Evolutionary conservation across 2,113 vertebrate genomes (phyloP).

Genomic region (Arizona elegans): DNA sequence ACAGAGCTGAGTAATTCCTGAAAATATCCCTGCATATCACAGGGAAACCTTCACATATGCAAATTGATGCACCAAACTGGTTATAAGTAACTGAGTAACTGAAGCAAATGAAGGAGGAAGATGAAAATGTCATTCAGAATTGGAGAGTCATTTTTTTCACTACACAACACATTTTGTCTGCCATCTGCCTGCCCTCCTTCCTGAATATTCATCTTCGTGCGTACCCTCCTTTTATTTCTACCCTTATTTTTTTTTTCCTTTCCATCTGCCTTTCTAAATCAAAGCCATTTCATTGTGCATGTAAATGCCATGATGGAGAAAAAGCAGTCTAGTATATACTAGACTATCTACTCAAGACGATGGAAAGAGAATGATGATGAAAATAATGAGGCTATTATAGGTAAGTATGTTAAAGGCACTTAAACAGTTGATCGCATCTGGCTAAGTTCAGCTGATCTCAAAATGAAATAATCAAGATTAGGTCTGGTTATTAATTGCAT

Average conservation of each 20-base stretch:
- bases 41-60: background rate
- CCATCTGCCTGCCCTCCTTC: conserved; percentile 50
- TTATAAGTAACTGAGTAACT: background rate
- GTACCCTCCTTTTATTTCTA: conserved; percentile 30
- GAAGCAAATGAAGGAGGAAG: background rate
- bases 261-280: conserved; percentile 51
- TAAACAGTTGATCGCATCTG: background rate
- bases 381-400: background rate
- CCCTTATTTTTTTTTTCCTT: conserved; percentile 39
- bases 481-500: background rate
- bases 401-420: background rate
- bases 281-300: conserved; percentile 30
- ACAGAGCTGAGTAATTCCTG: background rate
- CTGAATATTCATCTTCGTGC: conserved; percentile 45
- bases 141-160: background rate
- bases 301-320: background rate
- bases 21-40: background rate
- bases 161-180: conserved; percentile 37
- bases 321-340: conserved; percentile 7
- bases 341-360: background rate
- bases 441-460: background rate
- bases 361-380: background rate
- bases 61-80: background rate
- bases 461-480: background rate
- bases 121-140: conserved; percentile 5